These are phyloP conservation scores for Maniola jurtina DNA, from an alignment of 1,140 invertebrate genomes.

Conservation along the genomic window DNA sequence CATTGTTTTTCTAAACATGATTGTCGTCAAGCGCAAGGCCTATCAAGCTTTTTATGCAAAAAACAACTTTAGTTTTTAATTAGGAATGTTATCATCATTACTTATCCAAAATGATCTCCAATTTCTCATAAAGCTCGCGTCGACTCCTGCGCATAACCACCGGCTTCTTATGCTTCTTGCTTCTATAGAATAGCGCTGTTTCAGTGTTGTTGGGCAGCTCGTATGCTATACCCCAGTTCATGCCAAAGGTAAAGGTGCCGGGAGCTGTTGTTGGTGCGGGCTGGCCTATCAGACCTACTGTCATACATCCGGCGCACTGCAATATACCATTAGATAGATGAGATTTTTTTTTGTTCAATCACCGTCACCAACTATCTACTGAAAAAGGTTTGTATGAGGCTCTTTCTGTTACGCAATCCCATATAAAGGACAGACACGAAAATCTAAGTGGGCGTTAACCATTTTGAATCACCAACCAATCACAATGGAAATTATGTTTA, in stretches of 20 bases:
- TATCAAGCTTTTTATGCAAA: no score
- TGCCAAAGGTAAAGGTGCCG: conserved; percentile 82
- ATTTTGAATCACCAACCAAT: no score
- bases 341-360: no score
- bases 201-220: conserved; percentile 85
- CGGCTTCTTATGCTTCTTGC: conserved; percentile 53
- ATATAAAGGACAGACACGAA: no score
- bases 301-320: conserved; percentile 70
- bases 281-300: conserved; percentile 79
- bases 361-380: no score
- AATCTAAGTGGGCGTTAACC: no score
- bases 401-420: no score
- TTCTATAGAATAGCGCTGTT: conserved; percentile 67
- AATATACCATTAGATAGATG: conserved; percentile 12
- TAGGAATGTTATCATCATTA: conserved; percentile 49
- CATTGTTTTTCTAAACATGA: no score
- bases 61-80: no score
- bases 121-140: conserved; percentile 82
- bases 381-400: no score
- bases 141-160: conserved; percentile 77
- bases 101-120: conserved; percentile 85
- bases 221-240: conserved; percentile 88
- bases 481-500: no score
- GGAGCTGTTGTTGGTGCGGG: conserved; percentile 62
- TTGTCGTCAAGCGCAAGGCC: no score